These are phyloP conservation scores for Aegithalos caudatus DNA, from an alignment of 2,113 vertebrate species.

Conservation along the genomic window DNA sequence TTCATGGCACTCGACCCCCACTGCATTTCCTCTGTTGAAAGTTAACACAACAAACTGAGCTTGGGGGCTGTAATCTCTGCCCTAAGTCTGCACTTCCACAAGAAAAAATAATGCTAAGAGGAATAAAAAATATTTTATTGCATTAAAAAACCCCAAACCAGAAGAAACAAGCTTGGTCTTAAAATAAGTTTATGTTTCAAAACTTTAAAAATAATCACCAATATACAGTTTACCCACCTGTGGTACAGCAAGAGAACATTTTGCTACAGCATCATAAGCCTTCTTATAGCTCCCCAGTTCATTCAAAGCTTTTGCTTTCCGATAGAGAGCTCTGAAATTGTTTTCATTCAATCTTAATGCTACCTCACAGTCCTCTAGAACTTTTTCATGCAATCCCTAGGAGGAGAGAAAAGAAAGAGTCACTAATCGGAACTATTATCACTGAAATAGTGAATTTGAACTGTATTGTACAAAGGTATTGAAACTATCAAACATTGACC, in stretches of 20 bases:
- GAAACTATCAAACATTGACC: background rate
- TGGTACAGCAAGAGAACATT: constrained; percentile 91
- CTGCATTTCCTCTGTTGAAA: background rate
- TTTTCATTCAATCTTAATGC: constrained; percentile 84
- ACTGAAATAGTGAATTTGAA: background rate
- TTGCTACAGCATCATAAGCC: constrained; percentile 93
- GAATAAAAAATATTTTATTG: background rate
- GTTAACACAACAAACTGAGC: background rate
- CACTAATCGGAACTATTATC: background rate
- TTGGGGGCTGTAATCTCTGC: background rate
- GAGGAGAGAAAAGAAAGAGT: background rate
- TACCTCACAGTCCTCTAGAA: constrained; percentile 88
- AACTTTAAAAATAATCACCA: background rate
- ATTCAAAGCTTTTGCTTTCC: constrained; percentile 88
- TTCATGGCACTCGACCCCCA: background rate
- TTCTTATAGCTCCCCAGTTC: constrained; percentile 86
- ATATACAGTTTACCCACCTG: constrained; percentile 77
- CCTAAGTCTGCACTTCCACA: background rate
- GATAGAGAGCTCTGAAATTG: constrained; percentile 90
- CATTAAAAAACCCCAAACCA: background rate
- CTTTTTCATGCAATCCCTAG: constrained; percentile 86
- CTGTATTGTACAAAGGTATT: background rate
- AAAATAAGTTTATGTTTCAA: background rate
- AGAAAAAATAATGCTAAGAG: background rate
- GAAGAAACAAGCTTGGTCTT: background rate